A percentile compares a stretch with the other conserved stretches of the same genome.
These are phyloP conservation scores for Blennius ocellaris DNA, from an alignment of 2,113 vertebrate genomes.

Conservation along the genomic window DNA sequence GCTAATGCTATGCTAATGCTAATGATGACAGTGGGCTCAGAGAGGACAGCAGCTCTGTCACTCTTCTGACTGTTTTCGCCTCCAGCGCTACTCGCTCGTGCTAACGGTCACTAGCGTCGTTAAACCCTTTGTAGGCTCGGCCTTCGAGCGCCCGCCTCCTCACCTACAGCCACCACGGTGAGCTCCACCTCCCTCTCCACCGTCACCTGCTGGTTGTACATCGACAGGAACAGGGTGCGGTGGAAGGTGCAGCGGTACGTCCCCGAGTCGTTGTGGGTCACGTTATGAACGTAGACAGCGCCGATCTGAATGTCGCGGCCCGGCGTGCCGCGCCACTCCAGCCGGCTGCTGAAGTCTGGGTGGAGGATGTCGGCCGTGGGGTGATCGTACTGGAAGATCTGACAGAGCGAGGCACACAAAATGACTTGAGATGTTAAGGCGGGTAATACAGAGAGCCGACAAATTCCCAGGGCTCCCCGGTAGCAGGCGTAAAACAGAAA, in stretches of 20 bases:
- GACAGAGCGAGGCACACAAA: neutral
- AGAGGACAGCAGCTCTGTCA: too few relatives aligned
- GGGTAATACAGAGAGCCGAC: too few relatives aligned
- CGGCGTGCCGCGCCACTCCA: slow-evolving; percentile 87
- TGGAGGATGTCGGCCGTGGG: slow-evolving; percentile 75
- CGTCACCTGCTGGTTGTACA: slow-evolving; percentile 67
- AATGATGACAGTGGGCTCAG: too few relatives aligned
- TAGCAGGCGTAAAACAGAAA: too few relatives aligned
- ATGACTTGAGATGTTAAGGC: too few relatives aligned
- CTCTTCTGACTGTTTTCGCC: too few relatives aligned
- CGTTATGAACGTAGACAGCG: slow-evolving; percentile 84
- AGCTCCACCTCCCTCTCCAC: slow-evolving; percentile 87
- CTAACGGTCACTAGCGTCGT: too few relatives aligned
- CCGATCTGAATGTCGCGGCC: slow-evolving; percentile 85
- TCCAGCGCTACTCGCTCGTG: too few relatives aligned
- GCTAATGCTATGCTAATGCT: too few relatives aligned
- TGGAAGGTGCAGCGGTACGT: slow-evolving; percentile 87
- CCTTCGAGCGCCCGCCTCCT: slow-evolving; percentile 12
- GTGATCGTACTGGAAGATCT: slow-evolving; percentile 88
- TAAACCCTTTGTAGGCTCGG: too few relatives aligned
- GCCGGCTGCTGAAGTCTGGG: slow-evolving; percentile 77
- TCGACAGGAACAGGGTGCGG: slow-evolving; percentile 81
- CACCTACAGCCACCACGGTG: slow-evolving; percentile 86
- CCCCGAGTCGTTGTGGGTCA: slow-evolving; percentile 87
- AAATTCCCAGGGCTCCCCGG: too few relatives aligned